Percentiles rank a stretch among this genome's conserved stretches.
Conservation (phyloP, 1,140 invertebrate species). For the Drosophila parvula region DNA sequence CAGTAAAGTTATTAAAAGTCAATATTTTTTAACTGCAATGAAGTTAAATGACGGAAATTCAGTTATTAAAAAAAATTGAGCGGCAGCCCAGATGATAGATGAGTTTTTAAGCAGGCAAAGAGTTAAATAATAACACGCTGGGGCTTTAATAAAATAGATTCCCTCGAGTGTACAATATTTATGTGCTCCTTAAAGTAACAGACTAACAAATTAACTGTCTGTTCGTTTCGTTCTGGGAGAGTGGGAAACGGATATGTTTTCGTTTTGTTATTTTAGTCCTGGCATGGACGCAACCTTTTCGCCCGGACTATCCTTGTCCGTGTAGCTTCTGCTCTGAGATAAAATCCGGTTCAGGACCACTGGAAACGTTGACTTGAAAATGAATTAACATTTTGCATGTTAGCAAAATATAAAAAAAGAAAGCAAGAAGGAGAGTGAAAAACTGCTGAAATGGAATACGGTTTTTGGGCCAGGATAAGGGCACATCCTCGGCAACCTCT, state of each 20-base stretch:
- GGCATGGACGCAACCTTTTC: conserved; percentile 52
- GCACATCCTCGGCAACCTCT: conserved; percentile 26
- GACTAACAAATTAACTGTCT: conserved; percentile 21
- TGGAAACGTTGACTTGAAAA: conserved; percentile 61
- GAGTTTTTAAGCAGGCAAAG: conserved; percentile 49
- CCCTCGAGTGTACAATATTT: background rate
- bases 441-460: conserved; percentile 20
- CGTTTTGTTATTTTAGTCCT: conserved; percentile 10
- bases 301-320: conserved; percentile 59
- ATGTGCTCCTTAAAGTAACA: conserved; percentile 10
- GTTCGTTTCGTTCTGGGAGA: conserved; percentile 1
- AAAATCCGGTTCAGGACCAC: conserved; percentile 70
- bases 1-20: conserved; percentile 68
- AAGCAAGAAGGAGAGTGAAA: conserved; percentile 16
- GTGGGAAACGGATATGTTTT: conserved; percentile 66
- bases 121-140: conserved; percentile 1
- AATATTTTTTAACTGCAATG: conserved; percentile 65
- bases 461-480: conserved; percentile 33
- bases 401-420: conserved; percentile 35
- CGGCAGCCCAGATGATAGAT: conserved; percentile 49
- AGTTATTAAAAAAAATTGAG: conserved; percentile 63
- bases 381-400: conserved; percentile 82
- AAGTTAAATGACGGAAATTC: conserved; percentile 77
- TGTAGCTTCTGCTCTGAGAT: conserved; percentile 52
- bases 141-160: conserved; percentile 10